A percentile compares a stretch with the other conserved stretches of the same genome.
Conservation (phyloP, 2,888 invertebrate species). For the Megastigmus dorsalis region DNA sequence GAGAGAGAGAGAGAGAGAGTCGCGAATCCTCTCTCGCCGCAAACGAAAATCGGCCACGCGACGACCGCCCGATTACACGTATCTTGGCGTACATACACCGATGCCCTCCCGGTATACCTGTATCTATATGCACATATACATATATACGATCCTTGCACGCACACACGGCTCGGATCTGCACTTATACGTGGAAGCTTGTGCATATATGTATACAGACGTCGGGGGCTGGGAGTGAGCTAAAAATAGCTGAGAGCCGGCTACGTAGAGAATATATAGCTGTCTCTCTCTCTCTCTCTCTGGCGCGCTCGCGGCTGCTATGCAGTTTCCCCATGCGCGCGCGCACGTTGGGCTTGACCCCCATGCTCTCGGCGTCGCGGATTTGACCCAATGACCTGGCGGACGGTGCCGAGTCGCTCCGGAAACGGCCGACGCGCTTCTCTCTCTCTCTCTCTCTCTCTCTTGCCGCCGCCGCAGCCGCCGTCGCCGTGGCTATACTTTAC, state of each 20-base stretch:
- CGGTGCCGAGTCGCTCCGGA: constrained; percentile 66
- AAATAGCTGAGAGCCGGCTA: constrained; percentile 66
- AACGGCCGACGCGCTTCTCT: constrained; percentile 61
- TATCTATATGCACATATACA: too few species aligned
- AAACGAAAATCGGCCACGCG: too few species aligned
- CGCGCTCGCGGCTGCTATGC: background rate
- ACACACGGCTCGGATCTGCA: too few species aligned
- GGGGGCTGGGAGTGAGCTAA: constrained; percentile 54
- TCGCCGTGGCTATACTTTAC: too few species aligned
- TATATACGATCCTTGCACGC: too few species aligned
- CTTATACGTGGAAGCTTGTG: too few species aligned
- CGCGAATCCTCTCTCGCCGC: too few species aligned
- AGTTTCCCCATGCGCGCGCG: constrained; percentile 37
- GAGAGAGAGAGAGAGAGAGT: too few species aligned
- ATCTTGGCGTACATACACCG: too few species aligned
- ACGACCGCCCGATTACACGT: too few species aligned
- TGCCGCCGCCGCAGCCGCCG: background rate
- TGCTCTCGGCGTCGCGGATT: constrained; percentile 62
- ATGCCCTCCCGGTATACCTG: too few species aligned
- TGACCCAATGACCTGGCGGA: constrained; percentile 73
- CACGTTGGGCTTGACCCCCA: constrained; percentile 63
- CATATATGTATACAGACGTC: background rate
- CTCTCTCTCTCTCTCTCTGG: background rate
- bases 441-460: too few species aligned
- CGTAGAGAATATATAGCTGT: constrained; percentile 49